These are phyloP conservation scores for Dynastes hyllus DNA, from an alignment of 2,888 invertebrate species.

Conservation along the genomic window DNA sequence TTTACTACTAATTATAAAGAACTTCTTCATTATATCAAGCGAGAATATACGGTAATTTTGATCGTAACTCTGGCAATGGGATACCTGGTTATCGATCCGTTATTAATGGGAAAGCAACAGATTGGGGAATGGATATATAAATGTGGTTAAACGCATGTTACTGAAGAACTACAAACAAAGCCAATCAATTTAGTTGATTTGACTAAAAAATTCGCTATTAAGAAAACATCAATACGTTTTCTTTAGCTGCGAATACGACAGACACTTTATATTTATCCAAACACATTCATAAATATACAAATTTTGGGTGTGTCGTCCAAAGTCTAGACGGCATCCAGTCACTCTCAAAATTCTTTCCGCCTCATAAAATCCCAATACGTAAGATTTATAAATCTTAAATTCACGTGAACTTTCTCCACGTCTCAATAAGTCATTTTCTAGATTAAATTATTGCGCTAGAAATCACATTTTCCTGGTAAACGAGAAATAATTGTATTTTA, in stretches of 20 bases:
- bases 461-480: neutral
- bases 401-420: neutral
- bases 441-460: neutral
- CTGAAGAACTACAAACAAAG: neutral
- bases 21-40: too few species aligned
- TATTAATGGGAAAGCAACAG: too few species aligned
- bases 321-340: neutral
- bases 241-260: neutral
- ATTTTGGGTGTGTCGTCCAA: neutral
- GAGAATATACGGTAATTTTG: too few species aligned
- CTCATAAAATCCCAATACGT: neutral
- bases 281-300: conserved; percentile 16
- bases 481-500: neutral
- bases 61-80: too few species aligned
- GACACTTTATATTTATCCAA: neutral
- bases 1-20: too few species aligned
- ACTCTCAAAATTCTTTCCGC: neutral
- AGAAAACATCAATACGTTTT: neutral
- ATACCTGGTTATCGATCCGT: too few species aligned
- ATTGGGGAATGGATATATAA: too few species aligned
- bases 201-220: neutral
- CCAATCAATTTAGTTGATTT: neutral
- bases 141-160: too few species aligned
- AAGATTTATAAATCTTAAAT: neutral
- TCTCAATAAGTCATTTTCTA: neutral